Percentiles rank a stretch among this genome's conserved stretches.
phyloP scores from a whole-genome alignment of 2,797 vertebrate species.

The Alauda arvensis region DNA sequence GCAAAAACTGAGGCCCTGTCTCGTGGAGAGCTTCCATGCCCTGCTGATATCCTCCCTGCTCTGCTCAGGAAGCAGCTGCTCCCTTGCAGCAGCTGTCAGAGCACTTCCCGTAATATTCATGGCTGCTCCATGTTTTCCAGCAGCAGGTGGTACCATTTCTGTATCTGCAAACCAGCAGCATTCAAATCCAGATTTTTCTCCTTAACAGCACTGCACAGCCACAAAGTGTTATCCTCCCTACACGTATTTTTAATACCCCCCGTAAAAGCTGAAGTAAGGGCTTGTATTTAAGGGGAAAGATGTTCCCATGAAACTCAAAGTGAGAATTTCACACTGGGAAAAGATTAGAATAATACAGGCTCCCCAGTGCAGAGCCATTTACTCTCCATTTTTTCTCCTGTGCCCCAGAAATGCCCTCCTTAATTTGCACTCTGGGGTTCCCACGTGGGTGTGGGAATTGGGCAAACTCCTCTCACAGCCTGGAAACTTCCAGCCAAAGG shows the following conservation, averaged over 20 bases:
- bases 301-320: neutral
- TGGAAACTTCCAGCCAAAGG: neutral
- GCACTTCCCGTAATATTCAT: neutral
- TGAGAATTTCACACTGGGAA: neutral
- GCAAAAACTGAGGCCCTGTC: neutral
- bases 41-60: accelerated
- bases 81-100: neutral
- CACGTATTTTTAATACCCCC: neutral
- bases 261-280: neutral
- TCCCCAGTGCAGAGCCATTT: neutral
- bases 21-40: neutral
- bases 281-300: neutral
- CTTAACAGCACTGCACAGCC: neutral
- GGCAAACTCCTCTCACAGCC: neutral
- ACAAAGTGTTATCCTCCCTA: neutral
- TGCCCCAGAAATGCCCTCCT: neutral
- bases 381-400: neutral
- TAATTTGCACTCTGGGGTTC: neutral
- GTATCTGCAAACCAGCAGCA: neutral
- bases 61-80: neutral
- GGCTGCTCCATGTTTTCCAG: neutral
- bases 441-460: neutral
- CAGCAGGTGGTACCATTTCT: conserved; percentile 7
- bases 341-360: neutral
- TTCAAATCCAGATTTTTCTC: neutral